Evolutionary conservation across 2,113 vertebrate genomes (phyloP), one percentile per base, ranked within the genome.

Genomic region (Apeltes quadracus): DNA sequence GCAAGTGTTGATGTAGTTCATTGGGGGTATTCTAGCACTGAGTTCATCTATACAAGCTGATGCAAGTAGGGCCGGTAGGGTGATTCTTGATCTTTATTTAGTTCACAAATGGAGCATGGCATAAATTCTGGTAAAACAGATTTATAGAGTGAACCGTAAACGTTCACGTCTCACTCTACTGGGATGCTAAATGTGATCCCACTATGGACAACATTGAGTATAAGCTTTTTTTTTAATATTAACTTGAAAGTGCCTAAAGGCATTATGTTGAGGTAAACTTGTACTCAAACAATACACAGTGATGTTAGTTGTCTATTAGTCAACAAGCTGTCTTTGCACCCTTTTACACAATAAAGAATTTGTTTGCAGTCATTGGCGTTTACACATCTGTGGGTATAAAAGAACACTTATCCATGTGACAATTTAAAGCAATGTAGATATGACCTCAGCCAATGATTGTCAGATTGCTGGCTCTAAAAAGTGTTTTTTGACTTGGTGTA

Each of bases 211-310:
- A 11, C n/a, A 20, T 38, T 0, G 23, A 56, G 11, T 43, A 54
- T 6, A 61, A 50, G 10, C 22, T 81, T 76, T 89, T 87, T 89
- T 87, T 87, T 85, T 76, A 3, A 76, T 77, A 67, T n/a, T 56
- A 51, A 53, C 36, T 13, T 8, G 41, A 1, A 71, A 76, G 75
- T 87, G 75, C 78, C 81, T 85, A 74, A 34, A 69, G 77, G 79
- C 14, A 9, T 13, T 53, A 48, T 38, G 23, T 13, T 34, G 29
- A 61, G 50, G 22, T 72, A 25, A 59, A 63, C 41, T n/a, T n/a
- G n/a, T n/a, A n/a, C n/a, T n/a, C n/a, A n/a, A n/a, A n/a, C n/a
- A n/a, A n/a, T n/a, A n/a, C n/a, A n/a, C n/a, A n/a, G n/a, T n/a
- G n/a, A n/a, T n/a, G n/a, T n/a, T n/a, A n/a, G n/a, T n/a, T n/a